Evolutionary conservation across 2,888 invertebrate genomes (phyloP), one percentile per base, ranked within the genome.

Genomic region (Dryocosmus kuriphilus): DNA sequence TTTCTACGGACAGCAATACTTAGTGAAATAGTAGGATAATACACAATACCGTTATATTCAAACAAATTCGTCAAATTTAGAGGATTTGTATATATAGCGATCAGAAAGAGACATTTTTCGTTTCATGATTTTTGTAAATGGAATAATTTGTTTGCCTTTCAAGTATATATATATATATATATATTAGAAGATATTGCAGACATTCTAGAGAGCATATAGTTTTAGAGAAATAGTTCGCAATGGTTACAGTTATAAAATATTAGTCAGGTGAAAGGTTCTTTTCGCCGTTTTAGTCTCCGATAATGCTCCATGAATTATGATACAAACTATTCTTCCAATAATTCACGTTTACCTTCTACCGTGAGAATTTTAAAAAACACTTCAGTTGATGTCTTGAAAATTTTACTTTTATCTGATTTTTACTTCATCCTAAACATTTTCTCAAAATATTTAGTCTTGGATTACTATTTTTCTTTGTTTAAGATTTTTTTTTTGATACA

Each of bases 1-100:
- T 86, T 77, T 90, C 89, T 30, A 84, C 83, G 60, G 91, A 91
- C 77, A 90, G 87, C 79, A 90, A 86, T 83, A 86, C 87, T 85
- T 90, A 89, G 86, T 86, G 74, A 30, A 78, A 65, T 67, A 32
- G 77, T 75, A 79, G 35, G 73, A 75, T 71, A 78, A 51, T 55
- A 71, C 14, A 2, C 65, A 19, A 71, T 35, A 24, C 38, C 5
- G 9, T 19, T 30, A 19, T 30, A 19, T 57, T 75, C 30, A 80
- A 35, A 57, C 75, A 6, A 77, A 57, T 76, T 81, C 81, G 71
- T 73, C 57, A 67, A 78, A 79, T 77, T 81, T 79, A 79, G 76
- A 76, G 76, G 74, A 83, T 84, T 85, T 86, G 85, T 86, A 86
- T 74, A 86, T 74, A 86, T 86, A 86, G 77, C 74, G 24, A 75